Evolutionary conservation across 2,888 invertebrate species (phyloP).

Genomic region (Epinotia bilunana): DNA sequence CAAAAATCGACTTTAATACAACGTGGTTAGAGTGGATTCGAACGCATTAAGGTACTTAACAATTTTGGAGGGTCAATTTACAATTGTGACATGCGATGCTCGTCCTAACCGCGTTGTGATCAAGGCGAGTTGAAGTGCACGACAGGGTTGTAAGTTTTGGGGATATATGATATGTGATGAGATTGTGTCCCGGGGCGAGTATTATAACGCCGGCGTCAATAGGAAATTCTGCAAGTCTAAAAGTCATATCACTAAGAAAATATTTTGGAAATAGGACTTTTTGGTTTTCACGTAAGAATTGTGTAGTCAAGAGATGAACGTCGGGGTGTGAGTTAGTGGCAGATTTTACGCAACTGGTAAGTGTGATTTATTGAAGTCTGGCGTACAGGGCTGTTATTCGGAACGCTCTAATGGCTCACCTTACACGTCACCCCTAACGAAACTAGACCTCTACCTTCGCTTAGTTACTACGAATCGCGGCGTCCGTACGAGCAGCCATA

Average conservation of each 20-base stretch:
- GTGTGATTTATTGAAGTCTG: constrained; percentile 19
- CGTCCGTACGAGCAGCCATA: background rate
- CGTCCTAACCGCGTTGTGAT: background rate
- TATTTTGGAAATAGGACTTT: background rate
- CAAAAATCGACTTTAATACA: background rate
- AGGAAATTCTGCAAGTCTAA: constrained; percentile 14
- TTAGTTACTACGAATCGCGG: no score
- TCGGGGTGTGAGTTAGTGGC: constrained; percentile 29
- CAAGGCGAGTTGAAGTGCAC: background rate
- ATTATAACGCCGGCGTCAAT: constrained; percentile 36
- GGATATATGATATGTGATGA: constrained; percentile 34
- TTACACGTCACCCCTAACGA: no score
- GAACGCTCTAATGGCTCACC: background rate
- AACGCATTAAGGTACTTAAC: background rate
- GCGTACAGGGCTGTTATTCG: background rate
- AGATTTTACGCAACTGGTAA: constrained; percentile 12
- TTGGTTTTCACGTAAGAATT: background rate
- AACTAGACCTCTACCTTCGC: no score
- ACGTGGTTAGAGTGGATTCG: background rate
- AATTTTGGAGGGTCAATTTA: constrained; percentile 1
- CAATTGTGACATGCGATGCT: background rate
- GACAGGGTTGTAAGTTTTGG: constrained; percentile 2
- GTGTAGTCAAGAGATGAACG: constrained; percentile 24
- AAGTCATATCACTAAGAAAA: background rate
- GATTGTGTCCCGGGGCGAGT: constrained; percentile 31